Conservation (phyloP, 2,113 vertebrate genomes). For the Tretioscincus oriximinensis region DNA sequence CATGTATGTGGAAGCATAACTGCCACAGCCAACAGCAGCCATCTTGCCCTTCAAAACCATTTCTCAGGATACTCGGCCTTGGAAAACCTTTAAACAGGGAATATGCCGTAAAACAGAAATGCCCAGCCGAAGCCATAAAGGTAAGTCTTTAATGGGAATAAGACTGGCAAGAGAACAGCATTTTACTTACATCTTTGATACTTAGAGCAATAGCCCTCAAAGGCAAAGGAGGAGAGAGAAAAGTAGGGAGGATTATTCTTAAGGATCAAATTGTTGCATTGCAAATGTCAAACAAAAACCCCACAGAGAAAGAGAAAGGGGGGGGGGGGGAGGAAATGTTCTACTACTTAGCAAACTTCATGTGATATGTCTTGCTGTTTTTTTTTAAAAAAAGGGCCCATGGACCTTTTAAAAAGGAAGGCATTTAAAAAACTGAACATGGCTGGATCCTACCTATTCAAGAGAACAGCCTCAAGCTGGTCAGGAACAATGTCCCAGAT, state of each 20-base stretch:
- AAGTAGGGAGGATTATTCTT: neutral
- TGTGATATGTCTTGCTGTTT: neutral
- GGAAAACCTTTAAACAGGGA: neutral
- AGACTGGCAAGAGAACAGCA: slow-evolving; percentile 59
- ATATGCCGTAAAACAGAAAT: slow-evolving; percentile 4
- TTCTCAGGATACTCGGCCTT: neutral
- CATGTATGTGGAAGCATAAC: no score
- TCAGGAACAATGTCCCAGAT: neutral
- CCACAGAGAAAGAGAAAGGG: neutral
- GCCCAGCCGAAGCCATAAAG: slow-evolving; percentile 49
- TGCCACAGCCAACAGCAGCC: no score
- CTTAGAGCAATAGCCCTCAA: slow-evolving; percentile 35
- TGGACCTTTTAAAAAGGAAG: neutral
- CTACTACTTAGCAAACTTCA: neutral
- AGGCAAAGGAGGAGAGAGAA: neutral
- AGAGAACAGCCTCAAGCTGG: neutral
- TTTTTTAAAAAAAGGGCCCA: neutral
- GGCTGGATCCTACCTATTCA: neutral
- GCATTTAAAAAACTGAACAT: no score
- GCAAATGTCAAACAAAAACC: slow-evolving; percentile 18
- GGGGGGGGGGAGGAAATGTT: neutral
- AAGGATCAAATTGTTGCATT: slow-evolving; percentile 4
- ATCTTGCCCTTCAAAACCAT: neutral
- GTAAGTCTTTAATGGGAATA: slow-evolving; percentile 66
- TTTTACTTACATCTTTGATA: slow-evolving; percentile 37